Percentiles rank a stretch among this genome's conserved stretches.
These are phyloP conservation scores for Pycnonotus jocosus DNA, from an alignment of 2,113 vertebrate species.

Conservation along the genomic window DNA sequence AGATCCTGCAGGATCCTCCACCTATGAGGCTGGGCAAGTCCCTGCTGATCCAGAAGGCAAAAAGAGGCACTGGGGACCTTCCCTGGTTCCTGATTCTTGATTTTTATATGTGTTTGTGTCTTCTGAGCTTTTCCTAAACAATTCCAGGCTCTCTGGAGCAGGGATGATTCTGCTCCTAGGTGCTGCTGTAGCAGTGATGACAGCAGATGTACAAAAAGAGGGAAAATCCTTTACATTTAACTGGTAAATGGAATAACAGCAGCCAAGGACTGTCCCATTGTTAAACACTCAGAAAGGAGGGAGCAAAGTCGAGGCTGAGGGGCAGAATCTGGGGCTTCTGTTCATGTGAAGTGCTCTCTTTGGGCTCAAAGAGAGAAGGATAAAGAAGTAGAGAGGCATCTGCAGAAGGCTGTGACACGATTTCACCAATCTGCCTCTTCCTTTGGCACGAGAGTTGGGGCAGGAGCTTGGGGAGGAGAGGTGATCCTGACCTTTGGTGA, in stretches of 20 bases:
- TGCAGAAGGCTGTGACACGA: neutral
- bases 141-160: neutral
- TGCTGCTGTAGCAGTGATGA: neutral
- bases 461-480: neutral
- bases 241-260: neutral
- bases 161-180: neutral
- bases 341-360: neutral
- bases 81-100: neutral
- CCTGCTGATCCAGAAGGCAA: neutral
- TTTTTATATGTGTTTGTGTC: neutral
- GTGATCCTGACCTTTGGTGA: neutral
- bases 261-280: neutral
- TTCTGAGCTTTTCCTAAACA: neutral
- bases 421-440: neutral
- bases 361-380: neutral
- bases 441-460: neutral
- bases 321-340: neutral
- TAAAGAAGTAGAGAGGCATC: neutral
- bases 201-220: neutral
- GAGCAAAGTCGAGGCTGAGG: neutral
- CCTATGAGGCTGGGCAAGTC: neutral
- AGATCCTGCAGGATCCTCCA: neutral
- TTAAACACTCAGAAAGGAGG: neutral
- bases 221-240: neutral
- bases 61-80: neutral